Evolutionary conservation across 1,140 invertebrate genomes (phyloP), one percentile per base, ranked within the genome.

Genomic region (Heliconius nattereri): DNA sequence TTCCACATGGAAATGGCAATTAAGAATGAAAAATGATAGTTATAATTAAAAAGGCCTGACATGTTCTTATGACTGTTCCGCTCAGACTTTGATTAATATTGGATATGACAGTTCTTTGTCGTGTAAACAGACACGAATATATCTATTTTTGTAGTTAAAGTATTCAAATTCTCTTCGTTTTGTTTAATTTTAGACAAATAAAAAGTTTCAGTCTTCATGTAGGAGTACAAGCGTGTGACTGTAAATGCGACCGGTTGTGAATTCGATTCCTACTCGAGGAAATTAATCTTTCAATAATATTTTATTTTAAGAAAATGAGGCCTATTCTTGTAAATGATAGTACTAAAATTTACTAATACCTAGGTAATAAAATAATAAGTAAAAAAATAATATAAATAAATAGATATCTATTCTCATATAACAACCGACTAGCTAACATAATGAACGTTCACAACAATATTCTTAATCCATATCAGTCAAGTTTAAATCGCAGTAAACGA

Each of bases 1-100:
- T 84, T 81, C 79, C 78, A 81, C 75, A 89, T 85, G 84, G 87
- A 89, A 92, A 91, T 84, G 87, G 89, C 91, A 92, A 94, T 94
- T 93, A 92, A 86, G 89, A 87, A 92, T 94, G 92, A 94, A 94
- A 93, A 94, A 94, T 94, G 92, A 94, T 45, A 13, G 13, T 86
- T 90, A 92, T 94, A 94, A 94, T 94, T 94, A 94, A 94, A 93
- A 93, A 88, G 86, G 87, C 85, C 84, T 83, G 86, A 87, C 89
- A 87, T 89, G 84, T 87, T 86, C 86, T 83, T 85, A 84, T 84
- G 82, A 81, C 83, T 89, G 79, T 83, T 85, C 85, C 76, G 79
- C 82, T 85, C 74, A 84, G 87, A 89, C 89, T 91, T 88, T 94
- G 92, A 94, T 94, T 94, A 93, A 94, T 94, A 90, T 85, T 81